Evolutionary conservation across 2,888 invertebrate genomes (phyloP).

Genomic region (Priapulus caudatus): DNA sequence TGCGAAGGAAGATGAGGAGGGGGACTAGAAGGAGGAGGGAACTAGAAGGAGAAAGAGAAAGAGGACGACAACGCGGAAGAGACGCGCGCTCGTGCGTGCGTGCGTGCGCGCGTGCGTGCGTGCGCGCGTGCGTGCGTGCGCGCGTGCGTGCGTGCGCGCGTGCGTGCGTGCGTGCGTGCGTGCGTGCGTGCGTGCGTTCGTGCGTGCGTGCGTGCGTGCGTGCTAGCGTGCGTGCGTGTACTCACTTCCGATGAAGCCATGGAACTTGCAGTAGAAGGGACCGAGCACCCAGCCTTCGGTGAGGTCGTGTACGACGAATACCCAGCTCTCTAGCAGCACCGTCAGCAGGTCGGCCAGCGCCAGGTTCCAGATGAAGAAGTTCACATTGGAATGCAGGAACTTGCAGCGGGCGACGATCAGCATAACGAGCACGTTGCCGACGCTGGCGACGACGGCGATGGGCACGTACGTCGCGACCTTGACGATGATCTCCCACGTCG

Average conservation of each 20-base stretch:
- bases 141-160: no score
- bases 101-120: no score
- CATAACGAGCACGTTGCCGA: slow-evolving; percentile 54
- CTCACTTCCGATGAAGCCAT: slow-evolving; percentile 62
- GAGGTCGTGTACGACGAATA: slow-evolving; percentile 59
- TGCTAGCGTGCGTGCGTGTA: no score
- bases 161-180: no score
- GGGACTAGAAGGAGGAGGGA: no score
- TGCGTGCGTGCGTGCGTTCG: no score
- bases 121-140: no score
- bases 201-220: no score
- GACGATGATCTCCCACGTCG: background rate
- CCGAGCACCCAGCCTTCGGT: slow-evolving; percentile 65
- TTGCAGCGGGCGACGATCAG: slow-evolving; percentile 50
- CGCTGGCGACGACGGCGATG: slow-evolving; percentile 51
- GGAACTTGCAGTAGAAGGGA: slow-evolving; percentile 58
- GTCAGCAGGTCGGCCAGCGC: slow-evolving; percentile 56
- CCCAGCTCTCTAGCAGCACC: slow-evolving; percentile 57
- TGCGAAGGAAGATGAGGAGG: no score
- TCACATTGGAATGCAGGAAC: slow-evolving; percentile 53
- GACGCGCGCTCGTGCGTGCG: no score
- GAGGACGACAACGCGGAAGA: no score
- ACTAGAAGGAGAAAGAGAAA: no score
- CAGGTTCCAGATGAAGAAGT: slow-evolving; percentile 60
- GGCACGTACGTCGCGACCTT: slow-evolving; percentile 38